These are phyloP conservation scores for Drosophila nikananu DNA, from an alignment of 1,140 invertebrate genomes.

Conservation along the genomic window DNA sequence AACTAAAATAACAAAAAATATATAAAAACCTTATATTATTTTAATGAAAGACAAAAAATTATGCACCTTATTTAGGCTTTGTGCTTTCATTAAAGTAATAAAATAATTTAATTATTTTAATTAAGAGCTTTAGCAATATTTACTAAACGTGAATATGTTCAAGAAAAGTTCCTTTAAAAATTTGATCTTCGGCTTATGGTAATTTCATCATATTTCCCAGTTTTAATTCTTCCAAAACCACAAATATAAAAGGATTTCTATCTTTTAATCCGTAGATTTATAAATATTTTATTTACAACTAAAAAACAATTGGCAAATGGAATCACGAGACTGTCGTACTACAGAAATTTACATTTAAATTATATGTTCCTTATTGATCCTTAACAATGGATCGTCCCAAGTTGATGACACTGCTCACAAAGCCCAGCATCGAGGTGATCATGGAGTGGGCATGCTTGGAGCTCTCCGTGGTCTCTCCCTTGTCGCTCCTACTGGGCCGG, in stretches of 20 bases:
- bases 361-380: conserved; percentile 30
- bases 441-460: conserved; percentile 71
- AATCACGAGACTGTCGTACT: conserved; percentile 16
- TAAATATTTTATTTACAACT: conserved; percentile 2
- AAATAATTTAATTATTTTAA: too few relatives aligned
- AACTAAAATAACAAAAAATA: too few relatives aligned
- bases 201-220: background rate
- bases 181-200: too few relatives aligned
- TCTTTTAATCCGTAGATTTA: background rate
- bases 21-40: too few relatives aligned
- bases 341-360: background rate
- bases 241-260: too few relatives aligned
- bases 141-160: too few relatives aligned
- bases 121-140: too few relatives aligned
- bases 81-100: too few relatives aligned
- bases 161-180: too few relatives aligned
- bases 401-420: conserved; percentile 59
- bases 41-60: too few relatives aligned
- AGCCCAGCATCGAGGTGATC: conserved; percentile 70
- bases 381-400: conserved; percentile 53
- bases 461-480: conserved; percentile 52
- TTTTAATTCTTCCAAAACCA: background rate
- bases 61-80: too few relatives aligned
- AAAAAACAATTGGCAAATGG: conserved; percentile 1
- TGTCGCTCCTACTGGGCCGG: conserved; percentile 16